These are phyloP conservation scores for Holotrichia oblita DNA, from an alignment of 1,140 invertebrate species.

Conservation along the genomic window DNA sequence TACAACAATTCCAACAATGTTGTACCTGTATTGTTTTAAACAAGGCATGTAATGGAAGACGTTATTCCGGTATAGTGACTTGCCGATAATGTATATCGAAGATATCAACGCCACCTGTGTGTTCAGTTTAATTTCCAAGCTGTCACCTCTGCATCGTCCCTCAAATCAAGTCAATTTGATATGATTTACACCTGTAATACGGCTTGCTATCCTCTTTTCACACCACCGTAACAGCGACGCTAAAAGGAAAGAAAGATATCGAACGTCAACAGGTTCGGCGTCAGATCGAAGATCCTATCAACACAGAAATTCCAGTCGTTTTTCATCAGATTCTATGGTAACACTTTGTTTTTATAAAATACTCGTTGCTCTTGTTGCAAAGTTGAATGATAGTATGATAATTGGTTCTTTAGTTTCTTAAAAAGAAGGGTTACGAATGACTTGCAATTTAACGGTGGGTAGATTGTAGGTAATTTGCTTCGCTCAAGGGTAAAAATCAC, in stretches of 20 bases:
- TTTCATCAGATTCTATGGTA: slow-evolving; percentile 42
- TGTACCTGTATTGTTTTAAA: slow-evolving; percentile 47
- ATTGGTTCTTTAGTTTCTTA: slow-evolving; percentile 40
- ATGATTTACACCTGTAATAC: slow-evolving; percentile 33
- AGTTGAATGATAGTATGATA: slow-evolving; percentile 42
- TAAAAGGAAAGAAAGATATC: slow-evolving; percentile 36
- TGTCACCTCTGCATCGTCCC: slow-evolving; percentile 45
- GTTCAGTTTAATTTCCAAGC: slow-evolving; percentile 46
- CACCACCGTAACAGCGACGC: background rate
- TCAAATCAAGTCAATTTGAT: slow-evolving; percentile 44
- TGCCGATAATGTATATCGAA: slow-evolving; percentile 47
- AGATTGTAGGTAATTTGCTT: slow-evolving; percentile 19
- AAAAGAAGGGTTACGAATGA: slow-evolving; percentile 17
- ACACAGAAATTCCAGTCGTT: slow-evolving; percentile 42
- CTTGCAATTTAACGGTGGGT: background rate
- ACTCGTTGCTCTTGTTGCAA: slow-evolving; percentile 39
- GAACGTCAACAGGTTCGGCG: slow-evolving; percentile 30
- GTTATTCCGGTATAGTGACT: slow-evolving; percentile 48
- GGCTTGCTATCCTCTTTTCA: slow-evolving; percentile 18
- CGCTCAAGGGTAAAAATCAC: slow-evolving; percentile 36
- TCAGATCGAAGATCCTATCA: slow-evolving; percentile 40
- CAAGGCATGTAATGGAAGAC: slow-evolving; percentile 49
- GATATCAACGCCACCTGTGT: slow-evolving; percentile 44
- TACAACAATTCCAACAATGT: slow-evolving; percentile 48
- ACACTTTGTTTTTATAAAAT: slow-evolving; percentile 44